Evolutionary conservation across 2,888 invertebrate genomes (phyloP).

Genomic region (Argyresthia goedartella): DNA sequence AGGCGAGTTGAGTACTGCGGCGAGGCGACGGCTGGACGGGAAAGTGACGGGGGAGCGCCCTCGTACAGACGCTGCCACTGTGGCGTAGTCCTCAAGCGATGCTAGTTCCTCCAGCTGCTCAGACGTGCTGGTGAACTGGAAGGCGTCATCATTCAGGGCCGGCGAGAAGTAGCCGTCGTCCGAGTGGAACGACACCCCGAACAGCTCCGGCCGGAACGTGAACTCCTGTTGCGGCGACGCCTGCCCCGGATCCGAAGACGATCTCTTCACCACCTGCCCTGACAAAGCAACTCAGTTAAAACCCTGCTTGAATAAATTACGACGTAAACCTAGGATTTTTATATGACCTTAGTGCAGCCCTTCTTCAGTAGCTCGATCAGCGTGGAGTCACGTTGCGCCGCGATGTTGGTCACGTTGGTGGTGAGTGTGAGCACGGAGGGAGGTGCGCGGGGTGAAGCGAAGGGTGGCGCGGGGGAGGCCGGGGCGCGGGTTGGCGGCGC

Average conservation of each 20-base stretch:
- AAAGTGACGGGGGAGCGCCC: constrained; percentile 71
- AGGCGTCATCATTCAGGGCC: constrained; percentile 81
- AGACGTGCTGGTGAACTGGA: constrained; percentile 73
- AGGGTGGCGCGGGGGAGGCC: constrained; percentile 59
- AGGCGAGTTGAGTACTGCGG: constrained; percentile 83
- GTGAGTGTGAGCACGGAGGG: constrained; percentile 42
- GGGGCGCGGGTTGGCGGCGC: constrained; percentile 55
- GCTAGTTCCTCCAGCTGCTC: constrained; percentile 76
- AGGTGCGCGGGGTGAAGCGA: constrained; percentile 55
- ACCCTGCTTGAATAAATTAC: not conserved
- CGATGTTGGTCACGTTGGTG: constrained; percentile 29
- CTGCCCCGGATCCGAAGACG: constrained; percentile 80
- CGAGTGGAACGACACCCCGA: constrained; percentile 74
- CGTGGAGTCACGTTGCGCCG: constrained; percentile 79
- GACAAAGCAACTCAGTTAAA: constrained; percentile 2
- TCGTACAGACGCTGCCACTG: constrained; percentile 68
- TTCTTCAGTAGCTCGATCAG: constrained; percentile 83
- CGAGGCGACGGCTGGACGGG: constrained; percentile 79
- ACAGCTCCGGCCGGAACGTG: constrained; percentile 72
- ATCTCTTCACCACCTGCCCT: constrained; percentile 75
- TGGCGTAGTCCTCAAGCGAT: constrained; percentile 73
- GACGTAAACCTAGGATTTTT: not conserved
- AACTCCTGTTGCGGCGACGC: constrained; percentile 68
- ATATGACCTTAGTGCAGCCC: constrained; percentile 68
- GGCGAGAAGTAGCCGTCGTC: constrained; percentile 76